Conservation (phyloP, 2,797 vertebrate species). For the Potorous gilbertii region DNA sequence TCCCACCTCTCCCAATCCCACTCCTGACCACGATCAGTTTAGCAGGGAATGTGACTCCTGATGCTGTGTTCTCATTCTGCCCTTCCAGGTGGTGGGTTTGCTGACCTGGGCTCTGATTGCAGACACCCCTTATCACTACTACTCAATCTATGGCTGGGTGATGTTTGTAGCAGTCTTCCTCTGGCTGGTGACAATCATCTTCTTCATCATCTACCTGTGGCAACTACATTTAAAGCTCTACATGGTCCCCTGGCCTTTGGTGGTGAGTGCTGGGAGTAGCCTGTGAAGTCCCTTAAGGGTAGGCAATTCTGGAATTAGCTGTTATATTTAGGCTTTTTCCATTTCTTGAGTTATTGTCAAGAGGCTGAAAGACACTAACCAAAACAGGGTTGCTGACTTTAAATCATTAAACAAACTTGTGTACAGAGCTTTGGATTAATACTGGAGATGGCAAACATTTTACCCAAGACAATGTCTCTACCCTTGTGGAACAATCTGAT, state of each 20-base stretch:
- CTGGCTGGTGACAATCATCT: constrained; percentile 91
- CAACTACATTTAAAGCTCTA: constrained; percentile 82
- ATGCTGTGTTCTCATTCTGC: not conserved
- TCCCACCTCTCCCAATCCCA: not conserved
- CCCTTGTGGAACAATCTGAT: not conserved
- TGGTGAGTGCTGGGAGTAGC: constrained; percentile 84
- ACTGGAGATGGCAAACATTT: not conserved
- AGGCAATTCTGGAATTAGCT: not conserved
- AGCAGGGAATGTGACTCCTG: not conserved
- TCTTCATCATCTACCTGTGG: constrained; percentile 89
- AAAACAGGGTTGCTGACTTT: not conserved
- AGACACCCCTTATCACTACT: constrained; percentile 61
- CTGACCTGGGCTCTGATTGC: constrained; percentile 93
- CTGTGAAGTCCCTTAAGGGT: not conserved
- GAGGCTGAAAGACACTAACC: not conserved
- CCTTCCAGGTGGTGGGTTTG: constrained; percentile 88
- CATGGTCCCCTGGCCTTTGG: constrained; percentile 89
- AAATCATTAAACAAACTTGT: not conserved
- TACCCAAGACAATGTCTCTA: not conserved
- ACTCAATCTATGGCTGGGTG: constrained; percentile 90
- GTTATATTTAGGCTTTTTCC: not conserved
- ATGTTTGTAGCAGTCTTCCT: constrained; percentile 93
- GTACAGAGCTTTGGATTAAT: not conserved
- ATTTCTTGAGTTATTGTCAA: not conserved
- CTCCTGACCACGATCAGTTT: not conserved